Percentiles rank a stretch among this genome's conserved stretches.
Evolutionary conservation across 2,888 invertebrate species (phyloP).

Genomic region (Lamellibrachia columna): DNA sequence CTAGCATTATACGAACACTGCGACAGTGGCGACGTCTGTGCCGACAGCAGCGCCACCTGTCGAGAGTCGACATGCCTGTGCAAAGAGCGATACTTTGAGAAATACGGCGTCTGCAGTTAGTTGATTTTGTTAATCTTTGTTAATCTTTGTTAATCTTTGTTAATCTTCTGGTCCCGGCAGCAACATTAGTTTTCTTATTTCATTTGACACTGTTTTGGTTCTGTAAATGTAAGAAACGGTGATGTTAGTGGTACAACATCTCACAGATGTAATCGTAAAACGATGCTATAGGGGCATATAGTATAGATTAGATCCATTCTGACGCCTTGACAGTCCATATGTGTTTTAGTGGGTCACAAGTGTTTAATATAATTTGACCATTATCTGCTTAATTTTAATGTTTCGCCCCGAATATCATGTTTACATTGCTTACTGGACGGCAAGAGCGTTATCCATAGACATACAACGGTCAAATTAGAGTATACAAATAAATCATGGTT

Average conservation of each 20-base stretch:
- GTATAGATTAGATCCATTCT: too few relatives aligned
- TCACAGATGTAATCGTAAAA: not conserved
- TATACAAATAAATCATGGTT: too few relatives aligned
- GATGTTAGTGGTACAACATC: not conserved
- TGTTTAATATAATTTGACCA: too few relatives aligned
- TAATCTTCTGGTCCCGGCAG: not conserved
- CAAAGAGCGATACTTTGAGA: conserved; percentile 36
- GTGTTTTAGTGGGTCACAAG: too few relatives aligned
- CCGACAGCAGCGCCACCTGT: conserved; percentile 38
- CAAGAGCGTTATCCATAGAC: too few relatives aligned
- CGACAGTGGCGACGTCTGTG: conserved; percentile 39
- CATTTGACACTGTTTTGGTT: not conserved
- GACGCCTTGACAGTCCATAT: too few relatives aligned
- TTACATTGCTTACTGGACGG: too few relatives aligned
- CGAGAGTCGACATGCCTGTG: conserved; percentile 37
- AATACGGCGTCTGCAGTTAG: conserved; percentile 40
- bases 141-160: not conserved
- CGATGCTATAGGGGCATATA: too few relatives aligned
- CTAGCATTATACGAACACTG: conserved; percentile 37
- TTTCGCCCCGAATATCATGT: too few relatives aligned
- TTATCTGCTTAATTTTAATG: too few relatives aligned
- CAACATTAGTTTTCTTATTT: not conserved
- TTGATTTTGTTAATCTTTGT: not conserved
- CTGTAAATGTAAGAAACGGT: not conserved
- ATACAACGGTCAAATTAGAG: too few relatives aligned